phyloP scores from a whole-genome alignment of 92 coral and sea anemone genomes.

The Parazoanthus atlanticus region DNA sequence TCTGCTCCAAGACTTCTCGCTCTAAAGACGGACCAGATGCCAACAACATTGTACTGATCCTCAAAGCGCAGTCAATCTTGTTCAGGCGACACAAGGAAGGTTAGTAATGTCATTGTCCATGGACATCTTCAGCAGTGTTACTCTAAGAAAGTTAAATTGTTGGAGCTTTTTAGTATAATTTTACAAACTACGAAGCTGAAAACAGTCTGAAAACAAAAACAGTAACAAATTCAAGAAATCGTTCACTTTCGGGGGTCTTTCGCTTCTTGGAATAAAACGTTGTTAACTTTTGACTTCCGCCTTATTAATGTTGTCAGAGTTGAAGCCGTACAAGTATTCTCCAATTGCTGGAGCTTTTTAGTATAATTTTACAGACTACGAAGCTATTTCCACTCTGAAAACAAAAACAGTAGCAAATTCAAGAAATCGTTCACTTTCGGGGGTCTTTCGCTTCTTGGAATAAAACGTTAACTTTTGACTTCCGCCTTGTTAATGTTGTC shows the following conservation, averaged over 20 bases:
- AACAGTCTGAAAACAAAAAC: neutral
- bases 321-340: conserved; percentile 98
- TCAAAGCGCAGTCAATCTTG: conserved; percentile 91
- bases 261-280: neutral
- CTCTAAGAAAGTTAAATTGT: neutral
- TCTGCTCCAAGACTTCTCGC: conserved; percentile 87
- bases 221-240: neutral
- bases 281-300: neutral
- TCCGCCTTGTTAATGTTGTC: neutral
- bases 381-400: too few relatives aligned
- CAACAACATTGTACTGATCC: conserved; percentile 87
- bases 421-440: neutral
- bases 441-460: neutral
- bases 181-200: neutral
- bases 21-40: conserved; percentile 94
- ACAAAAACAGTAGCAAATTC: too few relatives aligned
- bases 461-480: neutral
- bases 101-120: conserved; percentile 18
- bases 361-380: too few relatives aligned
- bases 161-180: too few relatives aligned
- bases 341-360: neutral
- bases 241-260: neutral
- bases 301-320: conserved; percentile 53
- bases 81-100: conserved; percentile 95
- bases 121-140: neutral